phyloP scores from a whole-genome alignment of 1,140 invertebrate genomes.

The Achroia grisella region DNA sequence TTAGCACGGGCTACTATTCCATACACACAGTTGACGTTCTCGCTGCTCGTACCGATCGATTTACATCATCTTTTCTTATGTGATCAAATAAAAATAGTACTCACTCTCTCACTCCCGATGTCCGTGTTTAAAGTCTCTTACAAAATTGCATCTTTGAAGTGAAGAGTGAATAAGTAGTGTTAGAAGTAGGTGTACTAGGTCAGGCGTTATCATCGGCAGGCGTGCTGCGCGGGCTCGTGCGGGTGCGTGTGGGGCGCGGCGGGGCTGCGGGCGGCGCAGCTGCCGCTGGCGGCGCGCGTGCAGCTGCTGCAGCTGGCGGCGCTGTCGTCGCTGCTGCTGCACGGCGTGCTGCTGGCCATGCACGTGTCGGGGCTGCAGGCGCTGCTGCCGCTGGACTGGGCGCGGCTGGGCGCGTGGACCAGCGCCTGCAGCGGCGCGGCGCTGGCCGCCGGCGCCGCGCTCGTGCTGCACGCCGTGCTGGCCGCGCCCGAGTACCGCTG shows the following conservation, averaged over 20 bases:
- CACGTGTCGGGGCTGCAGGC: conserved; percentile 87
- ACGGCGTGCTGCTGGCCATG: conserved; percentile 85
- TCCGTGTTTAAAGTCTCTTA: too few relatives aligned
- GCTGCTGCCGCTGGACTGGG: conserved; percentile 89
- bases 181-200: too few relatives aligned
- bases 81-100: too few relatives aligned
- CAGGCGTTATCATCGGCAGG: conserved; percentile 25
- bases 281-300: conserved; percentile 74
- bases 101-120: too few relatives aligned
- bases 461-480: conserved; percentile 31
- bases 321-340: conserved; percentile 86
- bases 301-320: conserved; percentile 86
- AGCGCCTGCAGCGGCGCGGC: conserved; percentile 34
- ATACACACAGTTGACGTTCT: too few relatives aligned
- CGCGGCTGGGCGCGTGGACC: conserved; percentile 77
- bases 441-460: conserved; percentile 30
- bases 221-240: conserved; percentile 35
- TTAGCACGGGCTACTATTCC: too few relatives aligned
- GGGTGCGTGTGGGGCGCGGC: conserved; percentile 49
- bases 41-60: too few relatives aligned
- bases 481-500: conserved; percentile 20
- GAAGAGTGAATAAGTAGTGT: too few relatives aligned
- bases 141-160: too few relatives aligned
- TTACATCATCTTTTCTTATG: too few relatives aligned
- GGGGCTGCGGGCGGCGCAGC: conserved; percentile 37